These are phyloP conservation scores for Pelodytes ibericus DNA, from an alignment of 2,797 vertebrate species.

Conservation along the genomic window DNA sequence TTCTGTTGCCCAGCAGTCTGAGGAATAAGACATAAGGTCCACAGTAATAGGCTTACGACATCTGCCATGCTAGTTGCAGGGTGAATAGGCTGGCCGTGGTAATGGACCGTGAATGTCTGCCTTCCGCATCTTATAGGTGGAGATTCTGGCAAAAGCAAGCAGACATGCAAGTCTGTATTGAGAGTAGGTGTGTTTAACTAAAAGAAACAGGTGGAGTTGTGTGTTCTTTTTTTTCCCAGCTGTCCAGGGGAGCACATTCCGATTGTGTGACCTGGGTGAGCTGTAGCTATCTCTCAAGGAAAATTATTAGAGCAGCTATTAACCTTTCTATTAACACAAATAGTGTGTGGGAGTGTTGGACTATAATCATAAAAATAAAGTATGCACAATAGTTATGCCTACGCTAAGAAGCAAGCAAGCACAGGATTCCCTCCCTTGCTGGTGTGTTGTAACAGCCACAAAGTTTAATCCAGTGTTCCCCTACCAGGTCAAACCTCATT, in stretches of 20 bases:
- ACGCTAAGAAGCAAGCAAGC: too few relatives aligned
- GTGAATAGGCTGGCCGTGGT: not conserved
- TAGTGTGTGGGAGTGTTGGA: too few relatives aligned
- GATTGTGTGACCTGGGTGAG: not conserved
- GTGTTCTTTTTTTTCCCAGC: constrained; percentile 26
- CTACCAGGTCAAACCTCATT: too few relatives aligned
- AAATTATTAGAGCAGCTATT: not conserved
- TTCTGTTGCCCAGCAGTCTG: constrained; percentile 19
- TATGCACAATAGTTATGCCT: too few relatives aligned
- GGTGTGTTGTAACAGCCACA: too few relatives aligned
- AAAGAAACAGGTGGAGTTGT: not conserved
- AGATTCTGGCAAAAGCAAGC: constrained; percentile 23
- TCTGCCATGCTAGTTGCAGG: constrained; percentile 35
- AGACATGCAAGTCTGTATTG: not conserved
- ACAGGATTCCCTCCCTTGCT: too few relatives aligned
- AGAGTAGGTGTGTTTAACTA: constrained; percentile 14
- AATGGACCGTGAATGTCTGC: not conserved
- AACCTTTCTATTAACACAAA: not conserved
- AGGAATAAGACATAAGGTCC: constrained; percentile 9
- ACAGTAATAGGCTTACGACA: constrained; percentile 9
- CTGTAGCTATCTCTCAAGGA: not conserved
- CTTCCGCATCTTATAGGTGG: constrained; percentile 38
- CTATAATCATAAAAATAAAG: too few relatives aligned
- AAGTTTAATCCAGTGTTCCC: too few relatives aligned
- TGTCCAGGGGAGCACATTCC: constrained; percentile 20